phyloP scores from a whole-genome alignment of 2,888 invertebrate species.

The Miltochrista miniata region DNA sequence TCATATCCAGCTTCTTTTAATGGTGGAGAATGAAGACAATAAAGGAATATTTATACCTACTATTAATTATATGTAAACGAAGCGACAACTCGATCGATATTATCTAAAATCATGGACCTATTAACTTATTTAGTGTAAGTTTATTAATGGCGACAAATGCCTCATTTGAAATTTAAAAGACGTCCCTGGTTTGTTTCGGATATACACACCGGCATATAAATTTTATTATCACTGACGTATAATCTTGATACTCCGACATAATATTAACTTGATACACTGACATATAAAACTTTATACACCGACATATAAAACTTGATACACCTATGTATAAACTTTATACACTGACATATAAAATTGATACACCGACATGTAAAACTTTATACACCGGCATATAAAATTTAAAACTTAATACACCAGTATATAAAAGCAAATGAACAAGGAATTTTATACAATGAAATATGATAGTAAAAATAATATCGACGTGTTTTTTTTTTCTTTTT shows the following conservation, averaged over 20 bases:
- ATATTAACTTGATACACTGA: too few relatives aligned
- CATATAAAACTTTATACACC: too few relatives aligned
- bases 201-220: constrained; percentile 45
- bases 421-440: not conserved
- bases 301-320: constrained; percentile 15
- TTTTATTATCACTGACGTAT: too few relatives aligned
- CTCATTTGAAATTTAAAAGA: constrained; percentile 52
- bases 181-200: constrained; percentile 44
- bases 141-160: constrained; percentile 58
- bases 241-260: too few relatives aligned
- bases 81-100: constrained; percentile 71
- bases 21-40: constrained; percentile 80
- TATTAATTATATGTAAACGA: constrained; percentile 73
- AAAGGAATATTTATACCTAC: constrained; percentile 81
- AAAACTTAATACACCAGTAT: too few relatives aligned
- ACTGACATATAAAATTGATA: not conserved
- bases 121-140: constrained; percentile 72
- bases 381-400: too few relatives aligned
- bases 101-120: constrained; percentile 58
- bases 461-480: too few relatives aligned
- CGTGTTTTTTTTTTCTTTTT: too few relatives aligned
- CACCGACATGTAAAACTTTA: too few relatives aligned
- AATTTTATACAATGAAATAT: constrained; percentile 16
- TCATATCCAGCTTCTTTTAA: constrained; percentile 67
- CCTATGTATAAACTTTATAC: constrained; percentile 47